phyloP scores from a whole-genome alignment of 2,888 invertebrate genomes.

The Drosophila paranaensis region DNA sequence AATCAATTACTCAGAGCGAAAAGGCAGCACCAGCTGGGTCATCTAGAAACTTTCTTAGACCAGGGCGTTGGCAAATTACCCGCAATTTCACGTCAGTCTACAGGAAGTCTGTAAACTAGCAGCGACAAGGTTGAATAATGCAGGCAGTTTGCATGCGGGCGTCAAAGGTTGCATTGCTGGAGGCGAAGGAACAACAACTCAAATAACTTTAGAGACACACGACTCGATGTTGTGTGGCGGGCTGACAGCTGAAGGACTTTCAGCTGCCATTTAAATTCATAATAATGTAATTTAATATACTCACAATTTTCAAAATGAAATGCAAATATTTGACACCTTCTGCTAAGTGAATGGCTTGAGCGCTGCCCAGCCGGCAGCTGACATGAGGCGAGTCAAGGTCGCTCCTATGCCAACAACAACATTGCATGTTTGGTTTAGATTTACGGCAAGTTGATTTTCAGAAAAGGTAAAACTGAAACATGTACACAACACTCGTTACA shows the following conservation, averaged over 20 bases:
- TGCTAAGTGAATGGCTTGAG: constrained; percentile 7
- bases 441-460: constrained; percentile 32
- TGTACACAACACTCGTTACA: constrained; percentile 1
- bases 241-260: constrained; percentile 58
- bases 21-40: constrained; percentile 14
- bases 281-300: constrained; percentile 58
- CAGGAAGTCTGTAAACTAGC: constrained; percentile 46
- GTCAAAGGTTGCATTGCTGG: constrained; percentile 13
- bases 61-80: constrained; percentile 38
- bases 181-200: constrained; percentile 16
- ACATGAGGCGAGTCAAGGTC: constrained; percentile 41
- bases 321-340: constrained; percentile 69
- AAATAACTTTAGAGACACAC: constrained; percentile 7
- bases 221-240: constrained; percentile 18
- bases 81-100: constrained; percentile 44
- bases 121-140: constrained; percentile 28
- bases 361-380: constrained; percentile 5
- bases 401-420: constrained; percentile 4
- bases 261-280: constrained; percentile 26
- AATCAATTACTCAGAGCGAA: constrained; percentile 60
- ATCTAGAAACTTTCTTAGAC: constrained; percentile 10
- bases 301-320: constrained; percentile 45
- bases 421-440: constrained; percentile 52
- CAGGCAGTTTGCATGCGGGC: constrained; percentile 10
- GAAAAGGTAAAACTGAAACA: constrained; percentile 8